Conservation (phyloP, 2,113 vertebrate species). For the Nycticebus coucang region DNA sequence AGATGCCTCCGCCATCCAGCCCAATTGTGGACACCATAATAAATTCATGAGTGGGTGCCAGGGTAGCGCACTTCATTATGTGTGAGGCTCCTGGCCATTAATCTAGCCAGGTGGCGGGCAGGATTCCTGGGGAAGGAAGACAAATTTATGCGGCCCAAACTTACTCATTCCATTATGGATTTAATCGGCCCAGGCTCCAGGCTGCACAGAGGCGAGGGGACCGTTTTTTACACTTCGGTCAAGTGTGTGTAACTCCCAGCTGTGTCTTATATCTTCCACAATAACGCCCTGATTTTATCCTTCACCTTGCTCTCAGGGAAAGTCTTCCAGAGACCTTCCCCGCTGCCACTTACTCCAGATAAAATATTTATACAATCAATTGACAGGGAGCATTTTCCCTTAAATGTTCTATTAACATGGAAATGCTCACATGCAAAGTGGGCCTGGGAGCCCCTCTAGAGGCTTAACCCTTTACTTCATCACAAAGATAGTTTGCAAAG, state of each 20-base stretch:
- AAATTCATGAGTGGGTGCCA: slow-evolving; percentile 97
- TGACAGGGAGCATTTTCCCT: slow-evolving; percentile 83
- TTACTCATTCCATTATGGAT: slow-evolving; percentile 97
- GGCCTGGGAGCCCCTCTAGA: slow-evolving; percentile 60
- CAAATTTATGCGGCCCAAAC: slow-evolving; percentile 96
- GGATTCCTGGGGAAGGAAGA: slow-evolving; percentile 91
- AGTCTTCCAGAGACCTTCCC: slow-evolving; percentile 82
- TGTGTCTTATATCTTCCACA: slow-evolving; percentile 89
- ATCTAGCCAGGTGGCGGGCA: slow-evolving; percentile 90
- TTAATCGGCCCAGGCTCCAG: slow-evolving; percentile 91
- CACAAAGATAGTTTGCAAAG: slow-evolving; percentile 56
- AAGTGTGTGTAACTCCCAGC: slow-evolving; percentile 87
- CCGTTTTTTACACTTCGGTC: slow-evolving; percentile 88
- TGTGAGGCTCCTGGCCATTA: slow-evolving; percentile 93
- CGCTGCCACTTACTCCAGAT: slow-evolving; percentile 86
- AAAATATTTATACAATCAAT: slow-evolving; percentile 92
- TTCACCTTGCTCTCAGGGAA: slow-evolving; percentile 80
- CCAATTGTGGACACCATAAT: slow-evolving; percentile 97
- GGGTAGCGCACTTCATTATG: slow-evolving; percentile 98
- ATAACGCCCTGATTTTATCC: slow-evolving; percentile 85
- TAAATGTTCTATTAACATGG: slow-evolving; percentile 89
- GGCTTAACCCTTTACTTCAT: slow-evolving; percentile 82
- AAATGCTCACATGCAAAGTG: slow-evolving; percentile 86
- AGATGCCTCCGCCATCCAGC: slow-evolving; percentile 93
- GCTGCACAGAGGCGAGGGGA: slow-evolving; percentile 82